phyloP scores from a whole-genome alignment of 2,113 vertebrate species.

The Micromys minutus region DNA sequence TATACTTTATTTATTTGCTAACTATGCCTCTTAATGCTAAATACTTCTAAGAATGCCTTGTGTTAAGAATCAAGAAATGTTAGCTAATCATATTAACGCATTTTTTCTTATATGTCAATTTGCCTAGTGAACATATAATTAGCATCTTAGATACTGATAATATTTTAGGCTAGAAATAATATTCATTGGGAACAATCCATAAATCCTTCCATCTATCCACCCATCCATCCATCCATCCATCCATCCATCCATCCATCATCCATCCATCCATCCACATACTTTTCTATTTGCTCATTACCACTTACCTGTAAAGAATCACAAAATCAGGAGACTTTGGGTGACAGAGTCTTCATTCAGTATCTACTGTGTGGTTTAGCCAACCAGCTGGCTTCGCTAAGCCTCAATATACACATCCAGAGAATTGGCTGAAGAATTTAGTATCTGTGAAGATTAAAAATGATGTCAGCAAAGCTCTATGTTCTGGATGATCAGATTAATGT shows the following conservation, averaged over 20 bases:
- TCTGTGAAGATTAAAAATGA: background rate
- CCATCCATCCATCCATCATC: background rate
- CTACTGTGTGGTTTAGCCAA: background rate
- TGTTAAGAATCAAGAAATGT: background rate
- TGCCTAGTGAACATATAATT: background rate
- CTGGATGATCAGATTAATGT: background rate
- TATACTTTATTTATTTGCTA: background rate
- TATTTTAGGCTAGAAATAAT: conserved; percentile 4
- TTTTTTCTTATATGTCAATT: conserved; percentile 11
- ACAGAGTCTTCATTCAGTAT: accelerated
- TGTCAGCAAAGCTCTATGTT: background rate
- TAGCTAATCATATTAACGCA: background rate
- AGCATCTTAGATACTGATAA: background rate
- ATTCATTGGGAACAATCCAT: background rate
- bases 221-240: background rate
- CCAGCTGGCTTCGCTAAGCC: background rate
- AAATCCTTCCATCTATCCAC: background rate
- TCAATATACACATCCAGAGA: background rate
- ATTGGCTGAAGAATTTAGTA: background rate
- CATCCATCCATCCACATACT: no score
- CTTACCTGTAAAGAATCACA: background rate
- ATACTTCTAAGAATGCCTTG: background rate
- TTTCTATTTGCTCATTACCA: background rate
- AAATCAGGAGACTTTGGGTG: background rate
- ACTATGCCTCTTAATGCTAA: background rate